A percentile compares a stretch with the other conserved stretches of the same genome.
These are phyloP conservation scores for silkworm (Bombyx mori) DNA, from an alignment of 1,140 invertebrate genomes.

Conservation along the genomic window DNA sequence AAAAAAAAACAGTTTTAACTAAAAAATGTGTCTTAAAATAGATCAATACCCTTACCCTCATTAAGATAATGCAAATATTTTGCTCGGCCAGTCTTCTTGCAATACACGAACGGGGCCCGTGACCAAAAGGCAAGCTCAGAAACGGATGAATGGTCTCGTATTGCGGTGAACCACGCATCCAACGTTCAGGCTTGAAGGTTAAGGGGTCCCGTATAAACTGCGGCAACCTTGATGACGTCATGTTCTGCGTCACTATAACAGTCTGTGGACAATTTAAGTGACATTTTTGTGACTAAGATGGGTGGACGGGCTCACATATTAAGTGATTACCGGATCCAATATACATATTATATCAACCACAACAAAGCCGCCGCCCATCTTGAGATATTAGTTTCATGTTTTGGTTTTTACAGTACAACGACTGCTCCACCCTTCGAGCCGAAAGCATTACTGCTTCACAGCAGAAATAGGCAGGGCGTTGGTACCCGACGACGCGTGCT, in stretches of 20 bases:
- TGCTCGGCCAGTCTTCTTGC: constrained; percentile 91
- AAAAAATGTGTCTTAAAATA: neutral
- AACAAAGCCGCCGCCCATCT: too few relatives aligned
- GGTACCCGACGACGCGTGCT: too few relatives aligned
- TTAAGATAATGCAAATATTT: constrained; percentile 84
- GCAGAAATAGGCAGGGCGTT: too few relatives aligned
- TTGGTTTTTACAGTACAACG: too few relatives aligned
- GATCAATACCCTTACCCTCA: constrained; percentile 74
- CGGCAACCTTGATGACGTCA: constrained; percentile 79
- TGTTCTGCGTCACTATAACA: constrained; percentile 90
- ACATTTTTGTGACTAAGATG: neutral
- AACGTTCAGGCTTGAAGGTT: constrained; percentile 83
- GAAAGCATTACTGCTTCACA: too few relatives aligned
- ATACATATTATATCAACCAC: too few relatives aligned
- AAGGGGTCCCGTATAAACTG: constrained; percentile 81
- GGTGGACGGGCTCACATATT: too few relatives aligned
- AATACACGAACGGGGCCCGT: constrained; percentile 89
- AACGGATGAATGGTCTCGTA: constrained; percentile 80
- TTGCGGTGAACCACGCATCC: constrained; percentile 72
- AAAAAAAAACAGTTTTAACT: neutral
- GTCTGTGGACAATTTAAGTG: constrained; percentile 75
- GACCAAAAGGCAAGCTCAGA: constrained; percentile 88
- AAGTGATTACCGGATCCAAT: too few relatives aligned
- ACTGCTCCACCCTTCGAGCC: too few relatives aligned
- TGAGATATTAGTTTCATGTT: too few relatives aligned